phyloP scores from a whole-genome alignment of 1,140 invertebrate species.

The Gryllus bimaculatus region DNA sequence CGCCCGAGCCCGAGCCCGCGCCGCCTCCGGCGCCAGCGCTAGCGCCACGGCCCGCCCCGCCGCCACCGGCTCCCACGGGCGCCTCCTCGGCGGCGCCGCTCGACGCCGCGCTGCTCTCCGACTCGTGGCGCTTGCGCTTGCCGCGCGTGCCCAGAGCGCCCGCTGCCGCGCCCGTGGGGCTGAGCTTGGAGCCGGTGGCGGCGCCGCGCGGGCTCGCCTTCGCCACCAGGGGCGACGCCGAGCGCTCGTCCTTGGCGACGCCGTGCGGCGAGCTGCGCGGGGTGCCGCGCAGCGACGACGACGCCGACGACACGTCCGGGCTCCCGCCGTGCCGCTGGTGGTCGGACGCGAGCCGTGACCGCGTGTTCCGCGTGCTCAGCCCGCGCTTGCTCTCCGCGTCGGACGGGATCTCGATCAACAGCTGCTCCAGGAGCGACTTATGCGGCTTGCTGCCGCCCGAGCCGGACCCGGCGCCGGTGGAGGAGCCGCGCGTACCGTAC shows the following conservation, averaged over 20 bases:
- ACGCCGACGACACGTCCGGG: background rate
- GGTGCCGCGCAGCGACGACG: background rate
- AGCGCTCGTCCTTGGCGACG: constrained; percentile 29
- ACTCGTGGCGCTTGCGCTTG: constrained; percentile 66
- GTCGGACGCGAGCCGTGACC: constrained; percentile 23
- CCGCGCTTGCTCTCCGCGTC: constrained; percentile 29
- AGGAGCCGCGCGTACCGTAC: constrained; percentile 12
- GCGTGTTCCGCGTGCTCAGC: constrained; percentile 27
- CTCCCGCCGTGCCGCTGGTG: background rate
- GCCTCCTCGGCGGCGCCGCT: constrained; percentile 26
- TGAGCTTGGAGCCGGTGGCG: constrained; percentile 34
- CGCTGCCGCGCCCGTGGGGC: constrained; percentile 25
- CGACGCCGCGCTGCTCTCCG: constrained; percentile 45
- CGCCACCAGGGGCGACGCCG: constrained; percentile 39
- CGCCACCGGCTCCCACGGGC: constrained; percentile 37
- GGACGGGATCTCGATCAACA: constrained; percentile 66
- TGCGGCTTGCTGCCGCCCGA: constrained; percentile 9
- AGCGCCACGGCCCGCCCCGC: constrained; percentile 56
- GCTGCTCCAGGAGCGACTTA: constrained; percentile 55
- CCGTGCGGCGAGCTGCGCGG: background rate
- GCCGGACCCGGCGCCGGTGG: background rate
- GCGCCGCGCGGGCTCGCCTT: constrained; percentile 34
- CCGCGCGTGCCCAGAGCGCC: constrained; percentile 14
- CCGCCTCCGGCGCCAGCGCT: constrained; percentile 26
- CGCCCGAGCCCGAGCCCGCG: constrained; percentile 26